Evolutionary conservation across 1,140 invertebrate genomes (phyloP).

Genomic region (Brachystomella parvula): DNA sequence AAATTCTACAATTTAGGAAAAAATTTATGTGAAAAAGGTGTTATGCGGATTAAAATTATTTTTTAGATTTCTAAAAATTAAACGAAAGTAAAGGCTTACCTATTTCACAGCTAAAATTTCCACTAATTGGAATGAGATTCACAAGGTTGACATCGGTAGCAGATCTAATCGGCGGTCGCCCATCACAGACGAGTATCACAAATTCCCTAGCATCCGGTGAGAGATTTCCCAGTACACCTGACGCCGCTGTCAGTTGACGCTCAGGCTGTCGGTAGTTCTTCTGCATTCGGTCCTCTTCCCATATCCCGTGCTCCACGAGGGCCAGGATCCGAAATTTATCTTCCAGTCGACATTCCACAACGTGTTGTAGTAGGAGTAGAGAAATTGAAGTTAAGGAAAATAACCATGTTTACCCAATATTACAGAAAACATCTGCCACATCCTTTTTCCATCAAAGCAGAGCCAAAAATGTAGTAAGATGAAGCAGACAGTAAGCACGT

Average conservation of each 20-base stretch:
- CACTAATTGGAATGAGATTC: slow-evolving; percentile 63
- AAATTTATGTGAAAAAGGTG: too few species aligned
- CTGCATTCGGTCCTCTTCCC: slow-evolving; percentile 45
- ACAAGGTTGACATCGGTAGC: slow-evolving; percentile 63
- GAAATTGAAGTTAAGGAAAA: slow-evolving; percentile 30
- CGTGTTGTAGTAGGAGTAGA: slow-evolving; percentile 21
- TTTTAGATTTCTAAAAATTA: neutral
- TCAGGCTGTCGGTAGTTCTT: slow-evolving; percentile 6
- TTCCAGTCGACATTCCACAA: slow-evolving; percentile 46
- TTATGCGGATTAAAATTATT: too few species aligned
- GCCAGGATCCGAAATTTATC: slow-evolving; percentile 52
- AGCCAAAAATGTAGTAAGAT: too few species aligned
- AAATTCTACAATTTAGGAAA: too few species aligned
- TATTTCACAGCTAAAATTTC: slow-evolving; percentile 65
- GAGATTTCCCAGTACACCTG: slow-evolving; percentile 6
- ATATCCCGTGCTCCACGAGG: slow-evolving; percentile 56
- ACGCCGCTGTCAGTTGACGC: neutral
- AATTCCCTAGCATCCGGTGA: slow-evolving; percentile 28
- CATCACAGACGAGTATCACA: slow-evolving; percentile 54
- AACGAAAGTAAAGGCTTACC: slow-evolving; percentile 43
- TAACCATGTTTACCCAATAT: too few species aligned
- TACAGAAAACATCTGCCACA: too few species aligned
- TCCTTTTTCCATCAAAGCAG: slow-evolving; percentile 4
- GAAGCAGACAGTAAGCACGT: too few species aligned
- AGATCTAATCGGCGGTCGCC: slow-evolving; percentile 53